These are phyloP conservation scores for Sylvilagus floridanus DNA, from an alignment of 2,797 vertebrate species.

Conservation along the genomic window DNA sequence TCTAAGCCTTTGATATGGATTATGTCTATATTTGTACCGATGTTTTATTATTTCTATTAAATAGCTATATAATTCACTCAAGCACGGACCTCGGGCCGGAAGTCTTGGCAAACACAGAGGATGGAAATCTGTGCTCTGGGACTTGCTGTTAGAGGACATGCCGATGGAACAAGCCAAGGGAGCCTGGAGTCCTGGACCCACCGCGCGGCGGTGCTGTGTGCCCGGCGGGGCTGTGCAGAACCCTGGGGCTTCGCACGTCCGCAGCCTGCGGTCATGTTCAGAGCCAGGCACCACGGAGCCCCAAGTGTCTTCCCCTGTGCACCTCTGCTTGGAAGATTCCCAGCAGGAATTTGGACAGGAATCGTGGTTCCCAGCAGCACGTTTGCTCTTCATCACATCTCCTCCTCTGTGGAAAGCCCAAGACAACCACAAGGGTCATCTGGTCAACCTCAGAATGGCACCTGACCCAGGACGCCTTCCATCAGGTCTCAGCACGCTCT, in stretches of 20 bases:
- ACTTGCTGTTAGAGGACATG: constrained; percentile 78
- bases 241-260: constrained; percentile 57
- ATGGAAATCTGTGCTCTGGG: constrained; percentile 83
- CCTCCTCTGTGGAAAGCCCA: neutral
- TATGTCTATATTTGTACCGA: constrained; percentile 92
- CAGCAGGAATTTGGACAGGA: constrained; percentile 60
- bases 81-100: constrained; percentile 96
- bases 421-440: neutral
- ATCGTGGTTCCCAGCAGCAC: neutral
- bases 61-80: constrained; percentile 93
- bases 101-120: constrained; percentile 79
- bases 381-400: neutral
- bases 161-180: constrained; percentile 78
- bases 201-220: constrained; percentile 28
- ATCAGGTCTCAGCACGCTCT: neutral
- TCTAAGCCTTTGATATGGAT: constrained; percentile 94
- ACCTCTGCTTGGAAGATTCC: constrained; percentile 63
- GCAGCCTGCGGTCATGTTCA: constrained; percentile 65
- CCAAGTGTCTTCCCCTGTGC: constrained; percentile 42
- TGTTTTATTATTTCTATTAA: constrained; percentile 92
- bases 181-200: constrained; percentile 71
- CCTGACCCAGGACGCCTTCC: neutral
- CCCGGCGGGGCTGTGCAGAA: constrained; percentile 34
- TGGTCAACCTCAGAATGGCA: constrained; percentile 59
- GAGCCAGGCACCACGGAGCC: constrained; percentile 66